phyloP scores from a whole-genome alignment of 2,797 vertebrate genomes.

The Oreochromis grahami region DNA sequence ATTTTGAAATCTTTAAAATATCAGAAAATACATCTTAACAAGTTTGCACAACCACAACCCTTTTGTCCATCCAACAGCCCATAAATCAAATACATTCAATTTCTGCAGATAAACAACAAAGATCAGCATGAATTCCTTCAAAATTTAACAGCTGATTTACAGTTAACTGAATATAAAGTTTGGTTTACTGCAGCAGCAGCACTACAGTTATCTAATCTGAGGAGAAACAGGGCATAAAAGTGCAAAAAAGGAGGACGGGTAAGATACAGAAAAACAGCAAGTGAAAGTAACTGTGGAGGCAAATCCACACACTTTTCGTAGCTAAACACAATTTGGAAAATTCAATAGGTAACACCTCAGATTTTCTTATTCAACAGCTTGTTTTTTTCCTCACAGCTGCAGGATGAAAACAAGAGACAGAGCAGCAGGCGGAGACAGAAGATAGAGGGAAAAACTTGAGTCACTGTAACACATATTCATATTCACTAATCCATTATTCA shows the following conservation, averaged over 20 bases:
- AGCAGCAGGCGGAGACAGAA: constrained; percentile 24
- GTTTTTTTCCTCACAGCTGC: constrained; percentile 6
- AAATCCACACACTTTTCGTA: constrained; percentile 28
- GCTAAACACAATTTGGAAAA: constrained; percentile 34
- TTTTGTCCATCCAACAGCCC: not conserved
- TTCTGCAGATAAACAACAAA: not conserved
- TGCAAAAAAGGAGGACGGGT: not conserved
- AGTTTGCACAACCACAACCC: not conserved
- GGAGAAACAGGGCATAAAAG: not conserved
- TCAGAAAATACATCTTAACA: not conserved
- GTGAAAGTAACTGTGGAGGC: not conserved
- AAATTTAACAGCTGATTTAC: not conserved
- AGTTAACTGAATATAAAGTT: not conserved
- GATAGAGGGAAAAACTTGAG: constrained; percentile 40
- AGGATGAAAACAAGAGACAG: constrained; percentile 11
- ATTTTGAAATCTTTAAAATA: not conserved
- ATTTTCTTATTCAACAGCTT: constrained; percentile 31
- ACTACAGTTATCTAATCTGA: not conserved
- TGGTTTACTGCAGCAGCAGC: not conserved
- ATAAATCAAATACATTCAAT: not conserved
- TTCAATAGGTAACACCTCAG: constrained; percentile 2
- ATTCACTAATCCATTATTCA: constrained; percentile 68
- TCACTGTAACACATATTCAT: constrained; percentile 54
- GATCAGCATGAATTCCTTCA: not conserved
- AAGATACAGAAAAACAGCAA: not conserved